These are phyloP conservation scores for Pollimyrus isidori DNA, from an alignment of 2,113 vertebrate species.

Conservation along the genomic window DNA sequence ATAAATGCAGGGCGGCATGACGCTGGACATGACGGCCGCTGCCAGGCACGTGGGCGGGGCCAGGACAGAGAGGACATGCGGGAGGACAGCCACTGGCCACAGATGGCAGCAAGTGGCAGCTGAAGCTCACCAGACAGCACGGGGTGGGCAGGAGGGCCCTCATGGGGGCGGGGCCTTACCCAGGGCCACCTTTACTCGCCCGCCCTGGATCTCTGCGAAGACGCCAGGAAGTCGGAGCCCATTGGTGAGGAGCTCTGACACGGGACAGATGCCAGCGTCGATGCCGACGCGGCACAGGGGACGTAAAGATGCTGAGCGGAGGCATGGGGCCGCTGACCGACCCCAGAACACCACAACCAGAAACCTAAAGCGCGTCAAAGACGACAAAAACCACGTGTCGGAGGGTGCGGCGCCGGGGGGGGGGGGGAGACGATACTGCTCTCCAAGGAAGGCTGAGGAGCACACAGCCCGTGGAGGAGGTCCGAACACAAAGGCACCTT, in stretches of 20 bases:
- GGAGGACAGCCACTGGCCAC: not conserved
- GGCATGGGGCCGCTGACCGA: not conserved
- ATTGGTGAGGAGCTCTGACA: not conserved
- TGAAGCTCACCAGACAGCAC: not conserved
- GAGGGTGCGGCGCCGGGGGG: too few relatives aligned
- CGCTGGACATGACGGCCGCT: not conserved
- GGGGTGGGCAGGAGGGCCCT: not conserved
- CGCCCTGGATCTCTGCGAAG: conserved; percentile 21
- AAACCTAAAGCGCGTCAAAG: not conserved
- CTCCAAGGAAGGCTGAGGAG: not conserved
- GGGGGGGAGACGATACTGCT: not conserved
- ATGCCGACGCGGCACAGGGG: not conserved
- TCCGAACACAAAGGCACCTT: not conserved
- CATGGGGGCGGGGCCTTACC: not conserved
- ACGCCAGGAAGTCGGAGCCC: conserved; percentile 2
- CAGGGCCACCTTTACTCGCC: conserved; percentile 12
- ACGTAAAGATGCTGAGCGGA: not conserved
- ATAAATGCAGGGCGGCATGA: not conserved
- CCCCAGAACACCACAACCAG: not conserved
- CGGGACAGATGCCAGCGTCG: not conserved
- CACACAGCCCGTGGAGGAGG: not conserved
- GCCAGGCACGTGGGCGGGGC: not conserved
- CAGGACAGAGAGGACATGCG: not conserved
- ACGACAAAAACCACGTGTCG: not conserved
- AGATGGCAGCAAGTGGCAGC: not conserved